Evolutionary conservation across 2,888 invertebrate species (phyloP).

Genomic region (Eupithecia vulgata): DNA sequence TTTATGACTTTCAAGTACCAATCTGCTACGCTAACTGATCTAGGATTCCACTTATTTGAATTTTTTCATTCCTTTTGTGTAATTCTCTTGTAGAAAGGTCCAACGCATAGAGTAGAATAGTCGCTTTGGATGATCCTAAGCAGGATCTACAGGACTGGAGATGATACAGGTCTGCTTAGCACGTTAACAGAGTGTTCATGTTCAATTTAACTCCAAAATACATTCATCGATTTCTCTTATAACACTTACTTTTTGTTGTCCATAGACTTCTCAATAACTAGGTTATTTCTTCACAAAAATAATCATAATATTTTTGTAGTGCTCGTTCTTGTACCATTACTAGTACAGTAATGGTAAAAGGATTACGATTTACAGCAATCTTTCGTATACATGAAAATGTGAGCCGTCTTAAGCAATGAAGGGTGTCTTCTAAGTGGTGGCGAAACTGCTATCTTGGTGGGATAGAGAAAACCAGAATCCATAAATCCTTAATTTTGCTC

Average conservation of each 20-base stretch:
- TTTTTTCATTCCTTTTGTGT: too few relatives aligned
- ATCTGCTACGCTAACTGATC: too few relatives aligned
- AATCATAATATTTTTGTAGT: neutral
- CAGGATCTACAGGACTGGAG: too few relatives aligned
- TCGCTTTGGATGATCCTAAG: too few relatives aligned
- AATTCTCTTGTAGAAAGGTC: too few relatives aligned
- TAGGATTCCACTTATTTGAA: too few relatives aligned
- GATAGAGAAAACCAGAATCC: conserved; percentile 13
- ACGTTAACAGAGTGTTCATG: too few relatives aligned
- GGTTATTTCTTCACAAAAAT: neutral
- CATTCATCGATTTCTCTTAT: neutral
- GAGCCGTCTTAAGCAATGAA: conserved; percentile 65
- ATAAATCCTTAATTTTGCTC: conserved; percentile 9
- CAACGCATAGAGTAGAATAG: too few relatives aligned
- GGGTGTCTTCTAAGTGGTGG: conserved; percentile 51
- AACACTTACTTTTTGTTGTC: neutral
- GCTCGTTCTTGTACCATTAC: neutral
- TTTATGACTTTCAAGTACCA: too few relatives aligned
- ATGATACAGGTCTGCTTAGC: too few relatives aligned
- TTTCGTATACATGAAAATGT: conserved; percentile 71
- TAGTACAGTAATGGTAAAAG: conserved; percentile 62
- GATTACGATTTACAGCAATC: conserved; percentile 63
- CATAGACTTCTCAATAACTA: neutral
- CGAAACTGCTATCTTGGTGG: conserved; percentile 21
- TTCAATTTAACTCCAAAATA: too few relatives aligned